Conservation (phyloP, 2,888 invertebrate species). For the Orthonychiurus folsomi region DNA sequence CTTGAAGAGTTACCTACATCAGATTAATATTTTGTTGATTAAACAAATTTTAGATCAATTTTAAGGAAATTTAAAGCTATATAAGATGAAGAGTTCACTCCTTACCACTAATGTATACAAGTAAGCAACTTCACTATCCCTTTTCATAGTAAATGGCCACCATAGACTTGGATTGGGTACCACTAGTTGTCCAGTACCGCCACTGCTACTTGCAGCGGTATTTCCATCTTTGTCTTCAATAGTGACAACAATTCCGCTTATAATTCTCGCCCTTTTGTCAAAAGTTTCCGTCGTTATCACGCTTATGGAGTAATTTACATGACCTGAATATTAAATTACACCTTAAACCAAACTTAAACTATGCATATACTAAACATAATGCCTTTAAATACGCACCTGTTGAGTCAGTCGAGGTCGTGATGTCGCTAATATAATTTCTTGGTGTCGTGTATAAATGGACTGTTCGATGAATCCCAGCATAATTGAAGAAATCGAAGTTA, state of each 20-base stretch:
- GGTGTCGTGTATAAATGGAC: conserved; percentile 89
- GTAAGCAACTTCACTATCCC: conserved; percentile 52
- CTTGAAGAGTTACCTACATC: conserved; percentile 22
- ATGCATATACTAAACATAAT: no score
- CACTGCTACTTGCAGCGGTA: conserved; percentile 27
- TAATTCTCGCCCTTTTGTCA: no score
- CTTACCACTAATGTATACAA: conserved; percentile 71
- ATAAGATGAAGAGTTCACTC: not conserved
- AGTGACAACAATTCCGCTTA: conserved; percentile 11
- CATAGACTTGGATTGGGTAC: conserved; percentile 68
- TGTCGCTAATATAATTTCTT: conserved; percentile 69
- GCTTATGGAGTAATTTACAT: conserved; percentile 6
- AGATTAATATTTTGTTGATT: no score
- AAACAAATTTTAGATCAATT: no score
- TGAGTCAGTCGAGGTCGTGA: conserved; percentile 44
- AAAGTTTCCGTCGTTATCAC: no score
- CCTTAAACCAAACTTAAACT: no score
- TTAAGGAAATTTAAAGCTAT: not conserved
- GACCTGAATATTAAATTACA: conserved; percentile 7
- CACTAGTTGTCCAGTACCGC: conserved; percentile 53
- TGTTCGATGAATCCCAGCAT: conserved; percentile 91
- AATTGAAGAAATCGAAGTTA: conserved; percentile 95
- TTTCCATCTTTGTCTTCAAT: conserved; percentile 28
- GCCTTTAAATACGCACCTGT: no score
- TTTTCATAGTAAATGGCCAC: conserved; percentile 60